Evolutionary conservation across 2,113 vertebrate species (phyloP).

Genomic region (Grammomys dolichurus): DNA sequence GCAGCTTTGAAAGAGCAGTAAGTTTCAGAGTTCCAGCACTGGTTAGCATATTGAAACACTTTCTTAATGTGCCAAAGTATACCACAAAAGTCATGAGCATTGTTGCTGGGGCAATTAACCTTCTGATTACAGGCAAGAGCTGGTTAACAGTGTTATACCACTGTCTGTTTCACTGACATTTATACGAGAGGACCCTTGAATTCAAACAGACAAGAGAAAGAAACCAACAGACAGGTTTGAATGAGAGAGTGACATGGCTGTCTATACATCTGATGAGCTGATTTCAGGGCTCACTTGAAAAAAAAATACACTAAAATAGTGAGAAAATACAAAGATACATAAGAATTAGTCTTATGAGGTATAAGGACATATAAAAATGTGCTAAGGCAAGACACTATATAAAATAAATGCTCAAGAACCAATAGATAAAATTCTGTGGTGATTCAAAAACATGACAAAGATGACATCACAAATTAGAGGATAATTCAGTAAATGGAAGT

Average conservation of each 20-base stretch:
- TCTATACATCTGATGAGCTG: neutral
- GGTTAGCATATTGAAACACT: neutral
- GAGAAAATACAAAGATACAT: neutral
- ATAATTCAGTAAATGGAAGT: constrained; percentile 6
- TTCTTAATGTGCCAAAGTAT: neutral
- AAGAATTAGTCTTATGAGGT: constrained; percentile 1
- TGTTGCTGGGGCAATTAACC: neutral
- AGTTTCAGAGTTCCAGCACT: neutral
- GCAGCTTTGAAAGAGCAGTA: neutral
- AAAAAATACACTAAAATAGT: neutral
- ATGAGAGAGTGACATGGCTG: neutral
- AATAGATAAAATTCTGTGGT: neutral
- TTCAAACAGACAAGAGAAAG: neutral
- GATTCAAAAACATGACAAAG: neutral
- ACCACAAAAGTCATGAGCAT: neutral
- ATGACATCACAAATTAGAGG: neutral
- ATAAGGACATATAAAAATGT: constrained; percentile 24
- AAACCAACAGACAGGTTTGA: neutral
- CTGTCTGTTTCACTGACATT: constrained; percentile 20
- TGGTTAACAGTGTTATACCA: neutral
- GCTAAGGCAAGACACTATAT: neutral
- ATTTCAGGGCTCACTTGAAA: constrained; percentile 25
- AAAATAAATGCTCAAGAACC: neutral
- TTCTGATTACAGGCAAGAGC: neutral
- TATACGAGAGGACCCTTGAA: neutral